phyloP scores from a whole-genome alignment of 1,140 invertebrate species.

The Magallana ariakensis region DNA sequence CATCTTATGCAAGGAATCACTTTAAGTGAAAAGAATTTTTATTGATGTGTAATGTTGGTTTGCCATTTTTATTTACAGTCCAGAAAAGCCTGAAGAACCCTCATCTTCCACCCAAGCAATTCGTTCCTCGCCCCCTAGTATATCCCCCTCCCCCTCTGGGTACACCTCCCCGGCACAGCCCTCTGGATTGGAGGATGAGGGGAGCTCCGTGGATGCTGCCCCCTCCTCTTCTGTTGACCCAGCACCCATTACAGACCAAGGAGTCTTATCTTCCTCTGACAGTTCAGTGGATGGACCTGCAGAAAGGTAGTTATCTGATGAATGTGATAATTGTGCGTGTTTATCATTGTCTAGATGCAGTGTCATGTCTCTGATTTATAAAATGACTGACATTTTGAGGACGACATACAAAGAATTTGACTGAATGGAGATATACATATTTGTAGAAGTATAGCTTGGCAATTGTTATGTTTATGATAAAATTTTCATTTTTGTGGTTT shows the following conservation, averaged over 20 bases:
- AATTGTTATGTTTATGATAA: no score
- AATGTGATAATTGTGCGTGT: no score
- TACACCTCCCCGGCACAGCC: not conserved
- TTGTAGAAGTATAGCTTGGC: no score
- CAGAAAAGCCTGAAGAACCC: not conserved
- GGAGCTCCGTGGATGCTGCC: not conserved
- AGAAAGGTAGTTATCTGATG: not conserved
- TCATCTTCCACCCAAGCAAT: slow-evolving; percentile 18
- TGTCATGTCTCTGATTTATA: no score
- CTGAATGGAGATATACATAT: no score
- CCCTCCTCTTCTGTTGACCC: not conserved
- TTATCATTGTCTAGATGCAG: no score
- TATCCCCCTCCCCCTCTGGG: not conserved
- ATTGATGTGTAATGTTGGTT: no score
- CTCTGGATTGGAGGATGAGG: not conserved
- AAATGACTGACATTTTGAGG: no score
- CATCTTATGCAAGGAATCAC: no score
- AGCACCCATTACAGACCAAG: not conserved
- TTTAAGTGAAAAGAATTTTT: no score
- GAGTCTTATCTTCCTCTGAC: not conserved
- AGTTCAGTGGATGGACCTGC: not conserved
- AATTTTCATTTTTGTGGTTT: slow-evolving; percentile 1
- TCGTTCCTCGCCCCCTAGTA: not conserved
- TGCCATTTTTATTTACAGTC: not conserved
- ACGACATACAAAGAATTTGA: no score